phyloP scores from a whole-genome alignment of 2,797 vertebrate species.

The Leontopithecus rosalia region DNA sequence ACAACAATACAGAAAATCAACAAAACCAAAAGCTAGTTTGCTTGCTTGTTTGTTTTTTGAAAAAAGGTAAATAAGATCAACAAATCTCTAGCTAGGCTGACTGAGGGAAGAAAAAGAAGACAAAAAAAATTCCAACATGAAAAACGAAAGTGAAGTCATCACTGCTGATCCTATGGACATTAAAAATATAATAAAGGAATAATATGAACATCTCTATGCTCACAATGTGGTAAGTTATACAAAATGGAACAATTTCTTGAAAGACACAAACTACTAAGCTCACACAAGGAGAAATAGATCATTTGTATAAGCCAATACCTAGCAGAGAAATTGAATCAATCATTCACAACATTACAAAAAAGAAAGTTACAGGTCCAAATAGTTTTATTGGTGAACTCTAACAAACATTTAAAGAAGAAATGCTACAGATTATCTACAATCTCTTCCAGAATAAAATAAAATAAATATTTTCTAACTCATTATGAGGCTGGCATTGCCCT shows the following conservation, averaged over 20 bases:
- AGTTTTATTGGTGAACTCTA: background rate
- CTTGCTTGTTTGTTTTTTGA: background rate
- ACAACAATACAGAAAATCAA: background rate
- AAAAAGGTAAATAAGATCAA: background rate
- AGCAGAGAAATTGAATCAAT: background rate
- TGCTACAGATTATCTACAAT: background rate
- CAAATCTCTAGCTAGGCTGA: background rate
- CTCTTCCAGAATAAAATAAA: slow-evolving; percentile 6
- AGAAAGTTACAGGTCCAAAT: background rate
- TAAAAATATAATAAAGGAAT: slow-evolving; percentile 3
- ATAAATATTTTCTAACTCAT: background rate
- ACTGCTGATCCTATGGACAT: background rate
- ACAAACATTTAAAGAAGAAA: slow-evolving; percentile 24
- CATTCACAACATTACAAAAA: background rate
- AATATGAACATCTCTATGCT: background rate
- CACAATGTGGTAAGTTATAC: background rate
- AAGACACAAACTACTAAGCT: background rate
- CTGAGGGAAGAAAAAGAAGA: background rate
- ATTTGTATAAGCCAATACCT: background rate
- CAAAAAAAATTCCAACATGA: background rate
- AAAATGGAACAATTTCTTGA: background rate
- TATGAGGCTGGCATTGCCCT: background rate
- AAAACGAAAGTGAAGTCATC: background rate
- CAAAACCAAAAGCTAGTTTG: background rate
- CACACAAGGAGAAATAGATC: background rate